Evolutionary conservation across 2,113 vertebrate species (phyloP).

Genomic region (Phylloscopus whistleri): DNA sequence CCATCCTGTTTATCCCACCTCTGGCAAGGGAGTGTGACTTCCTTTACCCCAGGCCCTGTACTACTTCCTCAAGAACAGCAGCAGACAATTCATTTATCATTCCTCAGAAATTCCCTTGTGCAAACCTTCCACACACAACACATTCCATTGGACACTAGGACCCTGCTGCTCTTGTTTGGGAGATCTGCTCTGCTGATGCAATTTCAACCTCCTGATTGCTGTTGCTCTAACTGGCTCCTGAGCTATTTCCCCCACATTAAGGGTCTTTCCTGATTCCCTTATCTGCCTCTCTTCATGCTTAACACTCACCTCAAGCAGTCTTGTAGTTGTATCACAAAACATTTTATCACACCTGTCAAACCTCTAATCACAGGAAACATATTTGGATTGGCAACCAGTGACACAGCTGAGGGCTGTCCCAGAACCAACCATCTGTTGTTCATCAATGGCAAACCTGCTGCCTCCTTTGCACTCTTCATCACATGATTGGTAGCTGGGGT

Average conservation of each 20-base stretch:
- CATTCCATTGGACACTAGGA: fast-evolving
- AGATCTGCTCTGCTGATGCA: fast-evolving
- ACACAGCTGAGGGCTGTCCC: not conserved
- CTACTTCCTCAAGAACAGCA: not conserved
- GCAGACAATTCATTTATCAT: not conserved
- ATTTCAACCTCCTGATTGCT: not conserved
- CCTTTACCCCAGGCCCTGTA: not conserved
- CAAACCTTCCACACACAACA: not conserved
- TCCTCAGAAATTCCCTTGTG: not conserved
- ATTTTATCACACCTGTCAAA: not conserved
- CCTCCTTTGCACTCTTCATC: not conserved
- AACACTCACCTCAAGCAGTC: fast-evolving
- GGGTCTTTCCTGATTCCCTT: not conserved
- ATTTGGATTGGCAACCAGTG: not conserved
- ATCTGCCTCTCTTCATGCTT: fast-evolving
- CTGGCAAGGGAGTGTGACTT: not conserved
- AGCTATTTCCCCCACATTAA: not conserved
- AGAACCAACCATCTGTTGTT: not conserved
- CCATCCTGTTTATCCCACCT: not conserved
- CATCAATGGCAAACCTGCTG: not conserved
- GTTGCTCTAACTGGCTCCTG: not conserved
- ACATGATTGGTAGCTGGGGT: not conserved
- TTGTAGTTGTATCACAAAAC: not conserved
- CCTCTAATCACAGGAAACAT: fast-evolving
- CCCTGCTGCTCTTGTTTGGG: not conserved